A percentile compares a stretch with the other conserved stretches of the same genome.
Evolutionary conservation across 1,140 invertebrate species (phyloP).

Genomic region (Dreissena rostriformis): DNA sequence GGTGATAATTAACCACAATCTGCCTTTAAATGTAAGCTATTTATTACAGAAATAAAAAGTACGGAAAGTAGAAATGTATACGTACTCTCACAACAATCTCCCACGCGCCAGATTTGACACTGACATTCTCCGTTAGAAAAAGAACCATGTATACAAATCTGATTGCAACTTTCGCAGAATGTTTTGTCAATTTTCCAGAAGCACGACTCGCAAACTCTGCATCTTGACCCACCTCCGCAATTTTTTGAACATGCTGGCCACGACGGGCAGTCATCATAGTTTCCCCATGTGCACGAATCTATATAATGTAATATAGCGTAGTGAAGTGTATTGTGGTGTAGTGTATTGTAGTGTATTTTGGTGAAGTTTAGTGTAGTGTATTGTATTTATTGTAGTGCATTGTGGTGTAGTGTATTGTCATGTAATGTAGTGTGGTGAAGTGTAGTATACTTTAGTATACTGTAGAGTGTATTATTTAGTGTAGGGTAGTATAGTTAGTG

Average conservation of each 20-base stretch:
- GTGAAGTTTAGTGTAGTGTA: too few relatives aligned
- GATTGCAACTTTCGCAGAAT: constrained; percentile 16
- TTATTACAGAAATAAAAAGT: background rate
- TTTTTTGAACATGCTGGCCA: background rate
- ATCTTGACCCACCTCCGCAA: background rate
- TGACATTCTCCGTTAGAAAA: background rate
- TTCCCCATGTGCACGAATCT: background rate
- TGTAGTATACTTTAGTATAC: too few relatives aligned
- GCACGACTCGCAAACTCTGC: background rate
- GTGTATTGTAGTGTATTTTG: too few relatives aligned
- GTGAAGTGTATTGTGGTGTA: too few relatives aligned
- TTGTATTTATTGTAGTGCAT: too few relatives aligned
- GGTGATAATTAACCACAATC: too few relatives aligned
- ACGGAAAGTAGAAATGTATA: background rate
- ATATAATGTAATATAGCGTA: too few relatives aligned
- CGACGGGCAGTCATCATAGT: background rate
- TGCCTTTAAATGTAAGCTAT: too few relatives aligned
- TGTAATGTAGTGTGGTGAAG: too few relatives aligned
- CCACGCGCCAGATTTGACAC: constrained; percentile 5
- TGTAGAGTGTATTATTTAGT: too few relatives aligned
- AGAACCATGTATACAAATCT: constrained; percentile 18
- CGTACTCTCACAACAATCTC: constrained; percentile 30
- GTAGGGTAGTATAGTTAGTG: too few relatives aligned
- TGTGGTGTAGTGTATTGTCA: too few relatives aligned
- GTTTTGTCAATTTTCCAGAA: background rate